phyloP scores from a whole-genome alignment of 2,888 invertebrate genomes.

The Dryocosmus kuriphilus region DNA sequence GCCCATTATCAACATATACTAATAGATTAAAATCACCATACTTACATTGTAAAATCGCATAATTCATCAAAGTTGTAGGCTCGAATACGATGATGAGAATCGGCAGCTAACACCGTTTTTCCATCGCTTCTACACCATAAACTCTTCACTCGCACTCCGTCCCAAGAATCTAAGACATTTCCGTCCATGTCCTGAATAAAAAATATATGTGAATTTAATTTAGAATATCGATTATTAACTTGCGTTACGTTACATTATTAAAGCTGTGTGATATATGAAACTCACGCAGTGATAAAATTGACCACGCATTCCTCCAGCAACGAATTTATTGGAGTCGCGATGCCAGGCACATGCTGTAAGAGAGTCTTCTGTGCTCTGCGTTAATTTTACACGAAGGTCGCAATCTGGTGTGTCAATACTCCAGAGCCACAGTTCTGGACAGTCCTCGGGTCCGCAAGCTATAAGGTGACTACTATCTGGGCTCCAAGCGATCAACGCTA shows the following conservation, averaged over 20 bases:
- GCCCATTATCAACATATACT: neutral
- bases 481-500: conserved; percentile 96
- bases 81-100: conserved; percentile 97
- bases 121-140: conserved; percentile 93
- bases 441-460: conserved; percentile 97
- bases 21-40: conserved; percentile 53
- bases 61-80: conserved; percentile 94
- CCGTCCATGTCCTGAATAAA: conserved; percentile 88
- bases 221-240: neutral
- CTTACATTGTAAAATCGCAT: conserved; percentile 86
- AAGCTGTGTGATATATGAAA: conserved; percentile 47
- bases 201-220: neutral
- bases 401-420: conserved; percentile 85
- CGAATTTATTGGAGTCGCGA: conserved; percentile 93
- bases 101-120: conserved; percentile 95
- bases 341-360: conserved; percentile 97
- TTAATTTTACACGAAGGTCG: conserved; percentile 90
- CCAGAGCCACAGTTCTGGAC: conserved; percentile 97
- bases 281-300: conserved; percentile 95
- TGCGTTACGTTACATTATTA: neutral
- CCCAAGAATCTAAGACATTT: conserved; percentile 95
- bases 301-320: conserved; percentile 93
- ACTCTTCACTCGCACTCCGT: conserved; percentile 97
- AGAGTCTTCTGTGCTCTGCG: conserved; percentile 96
- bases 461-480: conserved; percentile 95